Evolutionary conservation across 2,888 invertebrate genomes (phyloP).

Genomic region (Cetonia aurata): DNA sequence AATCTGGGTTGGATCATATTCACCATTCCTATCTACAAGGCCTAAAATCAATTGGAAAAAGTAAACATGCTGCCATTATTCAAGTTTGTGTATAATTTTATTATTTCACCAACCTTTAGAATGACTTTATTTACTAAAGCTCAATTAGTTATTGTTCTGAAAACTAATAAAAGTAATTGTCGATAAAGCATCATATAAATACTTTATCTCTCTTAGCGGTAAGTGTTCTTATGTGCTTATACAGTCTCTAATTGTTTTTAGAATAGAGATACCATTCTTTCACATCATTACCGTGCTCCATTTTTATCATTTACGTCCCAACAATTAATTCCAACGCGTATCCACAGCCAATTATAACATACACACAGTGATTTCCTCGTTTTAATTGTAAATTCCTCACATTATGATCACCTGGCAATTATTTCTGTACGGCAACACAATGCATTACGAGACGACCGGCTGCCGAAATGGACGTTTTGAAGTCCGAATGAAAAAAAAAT

Average conservation of each 20-base stretch:
- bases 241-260: conserved; percentile 2
- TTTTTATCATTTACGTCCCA: neutral
- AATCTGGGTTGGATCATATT: too few species aligned
- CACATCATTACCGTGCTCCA: conserved; percentile 9
- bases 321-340: conserved; percentile 26
- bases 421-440: neutral
- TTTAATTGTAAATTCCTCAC: conserved; percentile 36
- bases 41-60: too few species aligned
- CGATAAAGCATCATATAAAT: too few species aligned
- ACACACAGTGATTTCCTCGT: conserved; percentile 28
- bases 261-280: conserved; percentile 8
- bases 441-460: neutral
- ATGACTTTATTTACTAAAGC: too few species aligned
- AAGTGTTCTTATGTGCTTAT: too few species aligned
- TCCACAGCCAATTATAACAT: conserved; percentile 16
- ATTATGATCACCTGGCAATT: conserved; percentile 34
- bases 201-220: too few species aligned
- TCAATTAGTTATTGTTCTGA: too few species aligned
- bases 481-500: conserved; percentile 1
- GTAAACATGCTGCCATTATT: too few species aligned
- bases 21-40: too few species aligned
- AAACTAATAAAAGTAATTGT: too few species aligned
- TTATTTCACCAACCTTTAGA: too few species aligned
- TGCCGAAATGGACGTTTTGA: conserved; percentile 13
- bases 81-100: too few species aligned